phyloP scores from a whole-genome alignment of 2,797 vertebrate species.

The Siniperca undulata region DNA sequence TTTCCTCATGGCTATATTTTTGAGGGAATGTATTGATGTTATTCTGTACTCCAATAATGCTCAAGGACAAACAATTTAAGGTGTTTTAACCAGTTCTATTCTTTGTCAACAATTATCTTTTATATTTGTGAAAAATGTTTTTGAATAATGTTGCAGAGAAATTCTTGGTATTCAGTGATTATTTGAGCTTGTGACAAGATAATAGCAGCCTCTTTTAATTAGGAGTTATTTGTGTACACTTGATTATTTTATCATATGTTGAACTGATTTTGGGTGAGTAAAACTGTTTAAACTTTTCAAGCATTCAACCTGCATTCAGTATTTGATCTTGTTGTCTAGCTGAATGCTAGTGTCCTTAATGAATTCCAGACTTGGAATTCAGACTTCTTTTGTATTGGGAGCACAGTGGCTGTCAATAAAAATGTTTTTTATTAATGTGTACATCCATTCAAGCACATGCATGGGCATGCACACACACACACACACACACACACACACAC shows the following conservation, averaged over 20 bases:
- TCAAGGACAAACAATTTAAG: conserved; percentile 77
- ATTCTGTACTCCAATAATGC: conserved; percentile 57
- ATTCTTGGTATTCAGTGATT: conserved; percentile 40
- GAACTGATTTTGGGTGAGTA: conserved; percentile 51
- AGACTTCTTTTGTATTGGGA: conserved; percentile 65
- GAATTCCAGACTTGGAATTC: conserved; percentile 67
- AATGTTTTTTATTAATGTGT: conserved; percentile 56
- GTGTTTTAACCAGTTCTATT: conserved; percentile 65
- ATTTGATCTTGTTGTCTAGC: conserved; percentile 68
- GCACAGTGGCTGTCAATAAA: conserved; percentile 65
- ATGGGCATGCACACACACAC: conserved; percentile 37
- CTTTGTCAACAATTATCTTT: conserved; percentile 48
- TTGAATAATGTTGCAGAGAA: conserved; percentile 47
- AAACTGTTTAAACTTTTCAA: conserved; percentile 70
- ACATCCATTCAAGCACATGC: conserved; percentile 54
- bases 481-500: conserved; percentile 39
- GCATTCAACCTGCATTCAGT: conserved; percentile 61
- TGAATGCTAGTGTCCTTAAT: conserved; percentile 72
- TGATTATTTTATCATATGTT: conserved; percentile 52
- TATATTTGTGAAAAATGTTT: conserved; percentile 41
- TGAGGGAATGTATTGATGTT: conserved; percentile 63
- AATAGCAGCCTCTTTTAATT: conserved; percentile 57
- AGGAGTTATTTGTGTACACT: conserved; percentile 47
- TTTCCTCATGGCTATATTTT: conserved; percentile 73
- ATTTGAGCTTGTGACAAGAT: conserved; percentile 50